A percentile compares a stretch with the other conserved stretches of the same genome.
These are phyloP conservation scores for Diachasma alloeum DNA, from an alignment of 1,140 invertebrate species.

Conservation along the genomic window DNA sequence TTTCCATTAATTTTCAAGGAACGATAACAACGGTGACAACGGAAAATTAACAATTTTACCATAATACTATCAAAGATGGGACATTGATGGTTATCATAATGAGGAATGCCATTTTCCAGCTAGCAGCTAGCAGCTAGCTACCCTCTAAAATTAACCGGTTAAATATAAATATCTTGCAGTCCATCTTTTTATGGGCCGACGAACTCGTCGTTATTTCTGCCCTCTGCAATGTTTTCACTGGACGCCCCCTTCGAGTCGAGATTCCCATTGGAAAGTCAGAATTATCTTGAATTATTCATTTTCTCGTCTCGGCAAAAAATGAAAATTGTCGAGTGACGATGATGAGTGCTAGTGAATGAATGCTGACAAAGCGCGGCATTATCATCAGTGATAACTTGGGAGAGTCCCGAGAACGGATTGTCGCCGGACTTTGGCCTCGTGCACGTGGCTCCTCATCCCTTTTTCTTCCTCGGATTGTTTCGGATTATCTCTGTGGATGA, in stretches of 20 bases:
- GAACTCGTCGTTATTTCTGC: background rate
- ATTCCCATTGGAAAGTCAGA: too few species aligned
- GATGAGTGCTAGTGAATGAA: slow-evolving; percentile 24
- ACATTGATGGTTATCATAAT: too few species aligned
- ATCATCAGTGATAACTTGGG: background rate
- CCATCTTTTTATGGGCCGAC: background rate
- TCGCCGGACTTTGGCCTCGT: slow-evolving; percentile 18
- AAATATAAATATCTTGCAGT: slow-evolving; percentile 10
- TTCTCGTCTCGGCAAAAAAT: too few species aligned
- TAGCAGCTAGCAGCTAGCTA: background rate
- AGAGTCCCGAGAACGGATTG: background rate
- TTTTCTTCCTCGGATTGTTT: background rate
- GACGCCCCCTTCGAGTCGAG: too few species aligned
- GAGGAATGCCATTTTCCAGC: background rate
- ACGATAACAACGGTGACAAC: too few species aligned
- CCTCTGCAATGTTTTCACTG: background rate
- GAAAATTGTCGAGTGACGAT: too few species aligned
- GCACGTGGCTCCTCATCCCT: slow-evolving; percentile 18
- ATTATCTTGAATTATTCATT: too few species aligned
- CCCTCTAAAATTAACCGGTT: background rate
- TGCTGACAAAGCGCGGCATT: background rate
- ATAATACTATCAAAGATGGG: too few species aligned
- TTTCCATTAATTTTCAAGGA: too few species aligned
- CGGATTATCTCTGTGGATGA: background rate
- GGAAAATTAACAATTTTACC: too few species aligned